Evolutionary conservation across 2,113 vertebrate species (phyloP), one percentile per base, ranked within the genome.

Genomic region (Plotosus lineatus): DNA sequence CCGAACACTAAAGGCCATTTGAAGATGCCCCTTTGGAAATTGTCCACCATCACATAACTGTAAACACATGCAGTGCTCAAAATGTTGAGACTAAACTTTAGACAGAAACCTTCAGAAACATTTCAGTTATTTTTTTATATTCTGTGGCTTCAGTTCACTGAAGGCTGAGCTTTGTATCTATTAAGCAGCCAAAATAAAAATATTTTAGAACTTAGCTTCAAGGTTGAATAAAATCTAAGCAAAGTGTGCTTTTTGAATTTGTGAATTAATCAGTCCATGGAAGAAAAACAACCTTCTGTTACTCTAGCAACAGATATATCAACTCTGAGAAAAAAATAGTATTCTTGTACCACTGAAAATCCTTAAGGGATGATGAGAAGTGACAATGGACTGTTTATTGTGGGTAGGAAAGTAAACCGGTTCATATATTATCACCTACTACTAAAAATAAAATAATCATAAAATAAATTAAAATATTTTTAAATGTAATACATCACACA

Each of bases 1-100:
- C 95, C 94, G 83, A 99, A 99, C 90, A 97, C 97, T 94, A 99
- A 92, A 3, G 98, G 98, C 98, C 98, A 99, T 65, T 94, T 95
- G 69, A 99, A 99, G 89, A 99, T 85, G 11, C 98, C 97, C 88
- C 96, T 94, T 83, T 99, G 97, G 90, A 98, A 99, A 90, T 94
- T 97, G 91, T 98, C 96, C 85, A 98, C 96, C 0, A 96, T 94
- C 95, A 97, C 94, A 72, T 99, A 99, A 90, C 98, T 99, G 85
- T 83, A 77, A 0, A 85, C 36, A 72, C 76, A 86, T 56, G 40
- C 17, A 55, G 4, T 61, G 55, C 12, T 19, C 26, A 5, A 33
- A 50, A 50, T 33, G 26, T 8, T 50, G 5, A 15, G 40, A 26
- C 40, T 9, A 46, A 44, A 26, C 6, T 9, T 31, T 48, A 6